Evolutionary conservation across 1,140 invertebrate genomes (phyloP).

Genomic region (Ridgeia piscesae): DNA sequence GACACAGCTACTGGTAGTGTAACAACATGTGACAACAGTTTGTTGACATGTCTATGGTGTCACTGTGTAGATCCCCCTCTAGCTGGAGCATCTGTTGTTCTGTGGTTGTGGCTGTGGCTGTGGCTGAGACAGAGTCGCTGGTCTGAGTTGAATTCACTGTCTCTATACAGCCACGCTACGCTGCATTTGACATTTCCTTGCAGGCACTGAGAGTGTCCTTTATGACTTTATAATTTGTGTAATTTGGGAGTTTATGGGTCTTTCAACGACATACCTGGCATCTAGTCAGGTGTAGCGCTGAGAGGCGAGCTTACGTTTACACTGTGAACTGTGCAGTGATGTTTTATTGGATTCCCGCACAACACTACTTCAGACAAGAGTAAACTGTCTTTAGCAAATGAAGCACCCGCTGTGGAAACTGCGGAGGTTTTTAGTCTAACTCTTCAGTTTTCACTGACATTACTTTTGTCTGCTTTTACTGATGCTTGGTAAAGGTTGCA

Average conservation of each 20-base stretch:
- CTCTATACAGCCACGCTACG: neutral
- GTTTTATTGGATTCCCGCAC: neutral
- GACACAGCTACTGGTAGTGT: neutral
- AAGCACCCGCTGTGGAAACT: neutral
- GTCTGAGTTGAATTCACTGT: neutral
- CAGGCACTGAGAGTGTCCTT: neutral
- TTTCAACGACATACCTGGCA: neutral
- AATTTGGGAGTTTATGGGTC: neutral
- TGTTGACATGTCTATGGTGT: neutral
- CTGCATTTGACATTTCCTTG: neutral
- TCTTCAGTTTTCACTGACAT: neutral
- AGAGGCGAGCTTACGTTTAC: neutral
- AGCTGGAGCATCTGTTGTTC: neutral
- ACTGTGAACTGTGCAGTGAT: neutral
- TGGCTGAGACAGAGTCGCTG: neutral
- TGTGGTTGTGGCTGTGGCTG: neutral
- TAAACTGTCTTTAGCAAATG: neutral
- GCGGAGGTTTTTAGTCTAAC: neutral
- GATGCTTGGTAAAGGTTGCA: neutral
- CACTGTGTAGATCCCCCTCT: too few species aligned
- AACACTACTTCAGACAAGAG: neutral
- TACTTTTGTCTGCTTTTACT: neutral
- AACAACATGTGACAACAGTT: neutral
- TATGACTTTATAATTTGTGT: slow-evolving; percentile 6
- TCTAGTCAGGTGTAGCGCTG: neutral